Evolutionary conservation across 1,140 invertebrate genomes (phyloP).

Genomic region (Macrobrachium nipponense): DNA sequence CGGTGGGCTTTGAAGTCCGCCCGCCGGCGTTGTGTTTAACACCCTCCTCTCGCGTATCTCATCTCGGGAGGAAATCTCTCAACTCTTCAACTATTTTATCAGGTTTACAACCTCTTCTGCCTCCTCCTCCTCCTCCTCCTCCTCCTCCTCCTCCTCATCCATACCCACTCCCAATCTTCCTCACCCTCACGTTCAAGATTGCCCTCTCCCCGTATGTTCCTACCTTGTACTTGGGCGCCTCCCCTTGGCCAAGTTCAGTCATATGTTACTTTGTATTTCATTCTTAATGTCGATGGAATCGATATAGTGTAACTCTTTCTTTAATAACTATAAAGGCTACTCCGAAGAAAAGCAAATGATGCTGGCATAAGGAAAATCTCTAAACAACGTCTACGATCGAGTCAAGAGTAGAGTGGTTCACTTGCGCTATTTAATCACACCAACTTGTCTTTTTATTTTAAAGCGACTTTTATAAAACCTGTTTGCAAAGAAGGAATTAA

Average conservation of each 20-base stretch:
- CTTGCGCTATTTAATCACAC: too few relatives aligned
- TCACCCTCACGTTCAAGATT: not conserved
- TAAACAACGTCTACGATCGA: too few relatives aligned
- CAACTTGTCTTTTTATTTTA: too few relatives aligned
- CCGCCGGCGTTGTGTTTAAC: constrained; percentile 8
- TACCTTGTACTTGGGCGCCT: not conserved
- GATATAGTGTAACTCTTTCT: too few relatives aligned
- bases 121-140: not conserved
- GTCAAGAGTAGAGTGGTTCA: too few relatives aligned
- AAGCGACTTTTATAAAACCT: too few relatives aligned
- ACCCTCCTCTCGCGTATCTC: not conserved
- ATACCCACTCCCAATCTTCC: not conserved
- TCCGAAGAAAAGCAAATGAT: too few relatives aligned
- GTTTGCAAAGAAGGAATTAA: too few relatives aligned
- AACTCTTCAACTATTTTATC: constrained; percentile 44
- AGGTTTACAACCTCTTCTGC: constrained; percentile 12
- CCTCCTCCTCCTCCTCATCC: not conserved
- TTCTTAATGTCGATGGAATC: too few relatives aligned
- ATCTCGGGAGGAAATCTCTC: not conserved
- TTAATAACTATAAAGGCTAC: too few relatives aligned
- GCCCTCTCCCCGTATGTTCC: not conserved
- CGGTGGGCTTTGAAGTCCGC: constrained; percentile 49
- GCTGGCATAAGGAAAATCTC: too few relatives aligned
- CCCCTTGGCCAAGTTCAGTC: not conserved
- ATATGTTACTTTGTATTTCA: not conserved